A percentile compares a stretch with the other conserved stretches of the same genome.
phyloP scores from a whole-genome alignment of 1,140 invertebrate species.

The Drosophila bifasciata region DNA sequence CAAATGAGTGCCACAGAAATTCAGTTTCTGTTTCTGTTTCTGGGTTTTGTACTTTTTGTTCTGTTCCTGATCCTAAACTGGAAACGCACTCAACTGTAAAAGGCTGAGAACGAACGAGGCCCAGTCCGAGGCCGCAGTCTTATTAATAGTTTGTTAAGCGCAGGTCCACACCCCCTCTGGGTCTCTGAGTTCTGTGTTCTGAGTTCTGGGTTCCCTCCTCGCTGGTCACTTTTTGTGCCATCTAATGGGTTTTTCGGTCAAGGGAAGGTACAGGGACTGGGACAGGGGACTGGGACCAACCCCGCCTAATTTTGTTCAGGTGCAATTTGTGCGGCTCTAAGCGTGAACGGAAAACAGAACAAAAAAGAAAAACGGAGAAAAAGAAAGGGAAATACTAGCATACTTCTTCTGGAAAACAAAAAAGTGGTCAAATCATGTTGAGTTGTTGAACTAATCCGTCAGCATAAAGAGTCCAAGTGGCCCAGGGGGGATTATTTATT shows the following conservation, averaged over 20 bases:
- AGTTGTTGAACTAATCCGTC: conserved; percentile 78
- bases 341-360: conserved; percentile 55
- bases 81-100: conserved; percentile 69
- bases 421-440: conserved; percentile 79
- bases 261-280: conserved; percentile 23
- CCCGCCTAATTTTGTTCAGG: conserved; percentile 78
- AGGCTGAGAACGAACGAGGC: conserved; percentile 34
- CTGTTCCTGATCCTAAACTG: conserved; percentile 39
- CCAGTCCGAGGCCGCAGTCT: conserved; percentile 30
- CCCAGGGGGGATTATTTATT: conserved; percentile 53
- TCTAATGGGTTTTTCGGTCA: conserved; percentile 63
- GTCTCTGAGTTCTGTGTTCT: conserved; percentile 26
- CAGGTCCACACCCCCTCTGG: conserved; percentile 71
- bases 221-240: conserved; percentile 60
- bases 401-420: conserved; percentile 5
- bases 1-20: conserved; percentile 69
- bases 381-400: conserved; percentile 13
- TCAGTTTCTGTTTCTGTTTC: conserved; percentile 35
- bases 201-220: conserved; percentile 4
- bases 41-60: not conserved
- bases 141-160: conserved; percentile 82
- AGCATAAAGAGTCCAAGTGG: conserved; percentile 50
- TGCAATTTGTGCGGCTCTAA: conserved; percentile 71
- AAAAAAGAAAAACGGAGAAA: conserved; percentile 18
- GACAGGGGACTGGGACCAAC: not conserved